These are phyloP conservation scores for Heliconius ismenius DNA, from an alignment of 2,888 invertebrate genomes.

Conservation along the genomic window DNA sequence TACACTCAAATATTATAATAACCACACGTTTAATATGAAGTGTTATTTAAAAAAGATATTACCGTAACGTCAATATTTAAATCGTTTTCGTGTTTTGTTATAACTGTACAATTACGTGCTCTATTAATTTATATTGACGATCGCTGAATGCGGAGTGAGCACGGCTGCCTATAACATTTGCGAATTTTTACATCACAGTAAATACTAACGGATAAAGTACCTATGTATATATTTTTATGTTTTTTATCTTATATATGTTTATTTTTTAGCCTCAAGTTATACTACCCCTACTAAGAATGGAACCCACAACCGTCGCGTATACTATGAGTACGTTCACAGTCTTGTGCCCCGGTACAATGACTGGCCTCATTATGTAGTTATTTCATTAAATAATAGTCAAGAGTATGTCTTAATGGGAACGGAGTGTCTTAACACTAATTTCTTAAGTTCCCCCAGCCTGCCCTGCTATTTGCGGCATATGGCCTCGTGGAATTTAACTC, in stretches of 20 bases:
- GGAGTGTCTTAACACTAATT: too few relatives aligned
- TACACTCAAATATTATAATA: background rate
- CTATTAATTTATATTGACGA: slow-evolving; percentile 18
- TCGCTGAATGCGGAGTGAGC: slow-evolving; percentile 4
- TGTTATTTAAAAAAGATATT: background rate
- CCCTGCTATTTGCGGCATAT: too few relatives aligned
- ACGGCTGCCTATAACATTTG: background rate
- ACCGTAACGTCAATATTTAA: background rate
- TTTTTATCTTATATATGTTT: too few relatives aligned
- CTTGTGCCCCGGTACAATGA: too few relatives aligned
- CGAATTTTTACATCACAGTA: background rate
- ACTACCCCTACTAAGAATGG: too few relatives aligned
- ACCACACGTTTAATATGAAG: background rate
- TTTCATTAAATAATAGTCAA: too few relatives aligned
- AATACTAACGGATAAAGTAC: background rate
- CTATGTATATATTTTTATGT: too few relatives aligned
- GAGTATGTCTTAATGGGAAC: too few relatives aligned
- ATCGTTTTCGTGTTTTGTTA: background rate
- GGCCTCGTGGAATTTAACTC: too few relatives aligned
- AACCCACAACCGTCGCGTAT: background rate
- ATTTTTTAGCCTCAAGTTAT: background rate
- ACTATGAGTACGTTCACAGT: background rate
- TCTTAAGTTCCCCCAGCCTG: too few relatives aligned
- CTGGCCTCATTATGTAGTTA: too few relatives aligned
- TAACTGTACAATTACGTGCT: background rate